Conservation (phyloP, 2,888 invertebrate species). For the Ectropis crepuscularia region DNA sequence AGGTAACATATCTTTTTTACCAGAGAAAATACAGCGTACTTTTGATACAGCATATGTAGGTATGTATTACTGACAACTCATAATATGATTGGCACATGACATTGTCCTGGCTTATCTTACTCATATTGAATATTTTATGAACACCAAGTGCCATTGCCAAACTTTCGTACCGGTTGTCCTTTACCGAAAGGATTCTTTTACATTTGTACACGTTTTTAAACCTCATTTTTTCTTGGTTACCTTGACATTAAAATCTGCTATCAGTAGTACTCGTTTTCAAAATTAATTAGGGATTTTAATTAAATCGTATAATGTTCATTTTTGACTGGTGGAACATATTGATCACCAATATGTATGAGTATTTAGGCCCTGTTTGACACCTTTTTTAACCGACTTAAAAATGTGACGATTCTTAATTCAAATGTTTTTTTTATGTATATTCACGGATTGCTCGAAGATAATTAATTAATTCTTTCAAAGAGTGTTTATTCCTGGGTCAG, state of each 20-base stretch:
- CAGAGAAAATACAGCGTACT: too few relatives aligned
- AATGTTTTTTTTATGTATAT: too few relatives aligned
- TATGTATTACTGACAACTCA: not conserved
- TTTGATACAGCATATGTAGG: too few relatives aligned
- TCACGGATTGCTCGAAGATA: too few relatives aligned
- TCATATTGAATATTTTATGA: slow-evolving; percentile 19
- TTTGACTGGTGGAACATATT: not conserved
- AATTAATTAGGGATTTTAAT: not conserved
- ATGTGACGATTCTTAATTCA: too few relatives aligned
- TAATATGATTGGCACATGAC: slow-evolving; percentile 11
- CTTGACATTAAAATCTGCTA: slow-evolving; percentile 12
- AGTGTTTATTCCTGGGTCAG: too few relatives aligned
- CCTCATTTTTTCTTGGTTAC: slow-evolving; percentile 14
- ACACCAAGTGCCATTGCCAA: slow-evolving; percentile 18
- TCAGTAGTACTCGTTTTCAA: not conserved
- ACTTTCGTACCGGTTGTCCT: slow-evolving; percentile 17
- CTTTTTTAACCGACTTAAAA: too few relatives aligned
- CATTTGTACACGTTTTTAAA: slow-evolving; percentile 10
- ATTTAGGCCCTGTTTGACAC: too few relatives aligned
- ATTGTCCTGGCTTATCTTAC: slow-evolving; percentile 9
- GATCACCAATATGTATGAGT: too few relatives aligned
- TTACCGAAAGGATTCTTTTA: slow-evolving; percentile 11
- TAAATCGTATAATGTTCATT: not conserved
- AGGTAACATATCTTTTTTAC: too few relatives aligned
- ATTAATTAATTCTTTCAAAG: too few relatives aligned